phyloP scores from a whole-genome alignment of 2,888 invertebrate species.

The Tridacna gigas region DNA sequence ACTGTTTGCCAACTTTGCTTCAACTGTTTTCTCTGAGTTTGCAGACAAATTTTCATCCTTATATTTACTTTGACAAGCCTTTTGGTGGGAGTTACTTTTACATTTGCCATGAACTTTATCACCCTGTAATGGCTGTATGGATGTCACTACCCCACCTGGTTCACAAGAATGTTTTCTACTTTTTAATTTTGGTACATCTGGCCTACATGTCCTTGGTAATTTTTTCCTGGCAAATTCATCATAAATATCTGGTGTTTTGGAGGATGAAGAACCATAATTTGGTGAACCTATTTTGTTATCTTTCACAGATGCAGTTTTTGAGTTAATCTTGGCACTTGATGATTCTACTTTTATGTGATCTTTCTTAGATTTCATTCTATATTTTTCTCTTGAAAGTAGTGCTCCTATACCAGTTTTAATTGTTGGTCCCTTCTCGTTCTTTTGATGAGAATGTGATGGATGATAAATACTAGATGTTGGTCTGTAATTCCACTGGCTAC shows the following conservation, averaged over 20 bases:
- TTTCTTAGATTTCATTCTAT: background rate
- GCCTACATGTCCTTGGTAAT: conserved; percentile 33
- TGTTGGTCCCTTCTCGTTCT: background rate
- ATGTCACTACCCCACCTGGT: background rate
- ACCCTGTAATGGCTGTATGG: background rate
- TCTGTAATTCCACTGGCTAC: conserved; percentile 6
- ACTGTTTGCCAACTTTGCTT: background rate
- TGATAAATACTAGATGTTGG: conserved; percentile 37
- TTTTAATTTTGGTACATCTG: conserved; percentile 30
- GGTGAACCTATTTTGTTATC: conserved; percentile 1
- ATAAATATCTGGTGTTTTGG: conserved; percentile 60
- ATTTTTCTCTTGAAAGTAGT: conserved; percentile 21
- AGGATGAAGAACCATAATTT: conserved; percentile 59
- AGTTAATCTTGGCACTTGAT: background rate
- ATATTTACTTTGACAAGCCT: background rate
- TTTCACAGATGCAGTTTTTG: conserved; percentile 1
- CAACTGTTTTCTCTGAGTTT: background rate
- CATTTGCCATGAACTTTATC: background rate
- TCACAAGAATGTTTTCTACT: conserved; percentile 3
- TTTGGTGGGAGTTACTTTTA: background rate
- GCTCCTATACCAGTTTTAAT: conserved; percentile 16
- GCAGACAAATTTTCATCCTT: background rate
- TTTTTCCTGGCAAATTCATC: conserved; percentile 61
- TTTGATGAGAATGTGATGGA: background rate
- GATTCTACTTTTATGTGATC: background rate